These are phyloP conservation scores for Diogma glabrata DNA, from an alignment of 2,888 invertebrate species.

Conservation along the genomic window DNA sequence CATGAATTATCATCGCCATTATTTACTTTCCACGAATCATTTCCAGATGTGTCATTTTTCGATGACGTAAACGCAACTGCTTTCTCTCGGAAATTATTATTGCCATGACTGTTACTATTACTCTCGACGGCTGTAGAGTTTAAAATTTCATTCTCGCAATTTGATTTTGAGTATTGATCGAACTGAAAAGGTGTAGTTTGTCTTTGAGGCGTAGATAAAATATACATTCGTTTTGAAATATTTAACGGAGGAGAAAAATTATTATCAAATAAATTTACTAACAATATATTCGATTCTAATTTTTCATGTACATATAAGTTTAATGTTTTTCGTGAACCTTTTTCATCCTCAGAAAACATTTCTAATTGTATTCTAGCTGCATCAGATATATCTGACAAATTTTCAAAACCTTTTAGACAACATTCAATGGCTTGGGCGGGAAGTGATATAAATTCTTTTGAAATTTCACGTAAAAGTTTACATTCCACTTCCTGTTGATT, in stretches of 20 bases:
- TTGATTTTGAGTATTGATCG: background rate
- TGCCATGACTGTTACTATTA: background rate
- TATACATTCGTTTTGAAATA: conserved; percentile 43
- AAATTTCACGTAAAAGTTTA: conserved; percentile 49
- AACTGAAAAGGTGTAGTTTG: background rate
- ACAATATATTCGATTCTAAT: conserved; percentile 40
- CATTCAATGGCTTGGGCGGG: conserved; percentile 68
- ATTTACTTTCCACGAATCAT: background rate
- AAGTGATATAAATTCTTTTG: conserved; percentile 49
- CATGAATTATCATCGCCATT: background rate
- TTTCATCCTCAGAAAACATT: conserved; percentile 50
- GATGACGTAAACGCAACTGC: no score
- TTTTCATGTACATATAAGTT: conserved; percentile 46
- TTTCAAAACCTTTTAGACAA: conserved; percentile 51
- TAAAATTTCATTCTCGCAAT: background rate
- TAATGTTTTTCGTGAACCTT: conserved; percentile 38
- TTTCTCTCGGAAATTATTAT: no score
- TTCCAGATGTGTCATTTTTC: background rate
- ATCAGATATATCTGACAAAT: conserved; percentile 27
- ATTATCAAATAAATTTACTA: conserved; percentile 51
- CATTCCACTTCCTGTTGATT: conserved; percentile 70
- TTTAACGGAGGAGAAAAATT: conserved; percentile 42
- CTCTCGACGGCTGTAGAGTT: background rate
- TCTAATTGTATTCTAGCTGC: conserved; percentile 43
- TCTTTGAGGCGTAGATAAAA: conserved; percentile 33